Base-by-base conservation (phyloP, 2,113 vertebrate genomes). In the Mugil cephalus region DNA sequence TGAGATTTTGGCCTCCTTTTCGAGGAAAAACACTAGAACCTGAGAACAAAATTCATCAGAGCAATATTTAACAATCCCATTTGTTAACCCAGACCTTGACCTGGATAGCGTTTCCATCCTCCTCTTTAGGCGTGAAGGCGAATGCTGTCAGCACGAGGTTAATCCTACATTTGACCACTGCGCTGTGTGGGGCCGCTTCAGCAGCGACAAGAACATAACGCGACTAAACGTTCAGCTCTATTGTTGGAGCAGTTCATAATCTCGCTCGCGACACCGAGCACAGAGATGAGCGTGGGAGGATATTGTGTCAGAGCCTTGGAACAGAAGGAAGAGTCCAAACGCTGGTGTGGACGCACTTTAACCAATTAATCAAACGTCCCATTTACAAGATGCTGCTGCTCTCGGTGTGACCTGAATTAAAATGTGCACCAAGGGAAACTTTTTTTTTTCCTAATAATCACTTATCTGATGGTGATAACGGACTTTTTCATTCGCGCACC, bases 251-350 rank as follows among this genome's bases (percentile, higher is more conserved):
- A 64, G 56, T 78, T 87, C 73, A 87, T 86, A 87, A 84, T 84
- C 64, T 63, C 19, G 48, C 60, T 15, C 72, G 76, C 47, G 72
- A 83, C 83, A 66, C 74, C 69, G 69, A 72, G 64, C 72, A 63
- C 63, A 81, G 83, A 78, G 56, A 64, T 7, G 77, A 80, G 68
- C 30, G 69, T 86, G 77, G 85, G 88, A 81, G 78, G 82, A 74
- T 77, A 55, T 80, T 77, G 62, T 87, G 80, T 66, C 65, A 45
- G 65, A 68, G 75, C 35, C 64, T 76, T 55, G 56, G 42, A n/a
- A n/a, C n/a, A n/a, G n/a, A 77, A 67, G 73, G 71, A 75, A 56
- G 48, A 54, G 52, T 74, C 51, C 61, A n/a, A n/a, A n/a, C n/a
- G 63, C 56, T 62, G 51, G 60, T 65, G 69, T 74, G 36, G 60